Evolutionary conservation across 2,888 invertebrate species (phyloP).

Genomic region (Eudasyphora cyanicolor): DNA sequence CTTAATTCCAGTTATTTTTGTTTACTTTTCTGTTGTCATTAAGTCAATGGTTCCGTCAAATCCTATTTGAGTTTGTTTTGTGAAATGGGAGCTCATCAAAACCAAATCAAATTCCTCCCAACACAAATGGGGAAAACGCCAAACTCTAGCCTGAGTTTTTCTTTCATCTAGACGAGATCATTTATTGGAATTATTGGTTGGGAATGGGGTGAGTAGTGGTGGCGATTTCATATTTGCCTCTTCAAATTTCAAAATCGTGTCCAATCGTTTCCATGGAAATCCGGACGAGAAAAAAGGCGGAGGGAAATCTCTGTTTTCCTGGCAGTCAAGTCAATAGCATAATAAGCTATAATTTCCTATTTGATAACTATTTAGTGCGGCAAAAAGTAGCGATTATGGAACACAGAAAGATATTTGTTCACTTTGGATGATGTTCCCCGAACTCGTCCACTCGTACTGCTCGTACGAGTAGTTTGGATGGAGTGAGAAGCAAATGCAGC

Average conservation of each 20-base stretch:
- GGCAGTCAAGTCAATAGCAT: conserved; percentile 36
- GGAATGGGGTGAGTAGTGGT: background rate
- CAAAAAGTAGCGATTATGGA: conserved; percentile 57
- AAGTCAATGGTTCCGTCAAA: conserved; percentile 36
- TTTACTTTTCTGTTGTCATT: conserved; percentile 55
- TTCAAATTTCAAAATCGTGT: conserved; percentile 56
- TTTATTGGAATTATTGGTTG: too few species aligned
- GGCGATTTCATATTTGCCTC: conserved; percentile 48
- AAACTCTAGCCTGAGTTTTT: conserved; percentile 2
- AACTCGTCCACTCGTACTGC: background rate
- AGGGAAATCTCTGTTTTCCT: conserved; percentile 26
- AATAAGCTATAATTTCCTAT: conserved; percentile 63
- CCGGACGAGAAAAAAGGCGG: background rate
- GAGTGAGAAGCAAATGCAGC: background rate
- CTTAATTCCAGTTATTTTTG: conserved; percentile 54
- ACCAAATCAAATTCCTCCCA: conserved; percentile 40
- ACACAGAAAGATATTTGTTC: conserved; percentile 27
- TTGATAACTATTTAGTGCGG: conserved; percentile 62
- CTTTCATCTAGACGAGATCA: background rate
- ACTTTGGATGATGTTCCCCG: background rate
- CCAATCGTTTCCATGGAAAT: conserved; percentile 27
- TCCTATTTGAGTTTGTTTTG: conserved; percentile 53
- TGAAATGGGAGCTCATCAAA: conserved; percentile 51
- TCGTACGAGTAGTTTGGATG: background rate
- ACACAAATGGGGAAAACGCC: conserved; percentile 40